Conservation (phyloP, 2,888 invertebrate species). For the Ichneumoninae sp. region DNA sequence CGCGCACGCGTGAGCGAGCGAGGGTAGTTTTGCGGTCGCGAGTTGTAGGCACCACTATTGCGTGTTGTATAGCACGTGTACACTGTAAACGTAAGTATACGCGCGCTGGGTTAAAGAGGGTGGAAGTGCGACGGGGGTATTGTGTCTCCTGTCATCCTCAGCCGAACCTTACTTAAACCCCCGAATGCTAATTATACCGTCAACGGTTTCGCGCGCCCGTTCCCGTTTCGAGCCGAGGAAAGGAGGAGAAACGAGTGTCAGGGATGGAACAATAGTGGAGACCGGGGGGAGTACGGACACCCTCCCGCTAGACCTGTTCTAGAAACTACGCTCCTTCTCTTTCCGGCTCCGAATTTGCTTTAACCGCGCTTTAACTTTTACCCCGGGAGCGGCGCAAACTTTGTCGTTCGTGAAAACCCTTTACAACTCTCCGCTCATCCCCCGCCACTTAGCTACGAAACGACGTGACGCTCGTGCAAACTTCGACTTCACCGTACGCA, state of each 20-base stretch:
- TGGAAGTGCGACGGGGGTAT: constrained; percentile 73
- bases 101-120: constrained; percentile 54
- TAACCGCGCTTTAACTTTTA: constrained; percentile 35
- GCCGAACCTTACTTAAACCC: constrained; percentile 79
- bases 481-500: not conserved
- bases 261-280: constrained; percentile 74
- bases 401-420: constrained; percentile 47
- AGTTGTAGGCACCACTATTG: constrained; percentile 72
- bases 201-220: constrained; percentile 73
- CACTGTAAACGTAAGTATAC: constrained; percentile 30
- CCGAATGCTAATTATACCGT: constrained; percentile 83
- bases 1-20: constrained; percentile 44
- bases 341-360: constrained; percentile 14
- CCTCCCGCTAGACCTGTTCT: constrained; percentile 45
- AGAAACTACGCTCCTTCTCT: constrained; percentile 34
- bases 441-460: constrained; percentile 41
- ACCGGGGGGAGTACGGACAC: constrained; percentile 40
- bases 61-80: constrained; percentile 10
- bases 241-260: constrained; percentile 71
- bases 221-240: constrained; percentile 58
- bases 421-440: constrained; percentile 21
- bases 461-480: constrained; percentile 7
- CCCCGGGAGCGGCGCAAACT: not conserved
- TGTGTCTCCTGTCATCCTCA: constrained; percentile 83
- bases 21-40: constrained; percentile 75